phyloP scores from a whole-genome alignment of 2,113 vertebrate species.

The Hippoglossus stenolepis region DNA sequence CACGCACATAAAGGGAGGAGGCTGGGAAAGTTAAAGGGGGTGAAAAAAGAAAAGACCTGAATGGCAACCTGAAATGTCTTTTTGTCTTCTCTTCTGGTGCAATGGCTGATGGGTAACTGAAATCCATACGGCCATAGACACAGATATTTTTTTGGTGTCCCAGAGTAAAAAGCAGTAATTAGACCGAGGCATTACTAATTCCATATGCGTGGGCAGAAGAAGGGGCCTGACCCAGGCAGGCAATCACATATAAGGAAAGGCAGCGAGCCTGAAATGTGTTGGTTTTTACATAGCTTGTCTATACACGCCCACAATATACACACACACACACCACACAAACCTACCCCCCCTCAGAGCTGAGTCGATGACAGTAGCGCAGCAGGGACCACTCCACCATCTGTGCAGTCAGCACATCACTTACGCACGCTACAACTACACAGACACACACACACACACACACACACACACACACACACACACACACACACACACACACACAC shows the following conservation, averaged over 20 bases:
- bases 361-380: constrained; percentile 80
- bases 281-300: constrained; percentile 60
- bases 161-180: constrained; percentile 43
- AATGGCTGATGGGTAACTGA: constrained; percentile 20
- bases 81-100: constrained; percentile 18
- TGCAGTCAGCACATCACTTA: constrained; percentile 79
- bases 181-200: constrained; percentile 42
- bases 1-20: constrained; percentile 45
- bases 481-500: constrained; percentile 12
- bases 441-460: constrained; percentile 18
- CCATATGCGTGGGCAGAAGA: constrained; percentile 38
- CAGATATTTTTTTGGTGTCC: background rate
- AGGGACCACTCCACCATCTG: constrained; percentile 82
- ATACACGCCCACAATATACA: constrained; percentile 42
- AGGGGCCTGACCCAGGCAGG: constrained; percentile 47
- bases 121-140: constrained; percentile 4
- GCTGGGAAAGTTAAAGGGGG: constrained; percentile 19
- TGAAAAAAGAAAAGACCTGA: background rate
- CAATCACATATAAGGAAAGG: constrained; percentile 53
- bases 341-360: constrained; percentile 59
- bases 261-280: constrained; percentile 67
- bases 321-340: constrained; percentile 17
- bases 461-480: constrained; percentile 17
- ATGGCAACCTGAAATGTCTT: constrained; percentile 39
- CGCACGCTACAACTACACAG: constrained; percentile 46